Conservation (phyloP, 2,888 invertebrate species). For the Chouioia cunea region DNA sequence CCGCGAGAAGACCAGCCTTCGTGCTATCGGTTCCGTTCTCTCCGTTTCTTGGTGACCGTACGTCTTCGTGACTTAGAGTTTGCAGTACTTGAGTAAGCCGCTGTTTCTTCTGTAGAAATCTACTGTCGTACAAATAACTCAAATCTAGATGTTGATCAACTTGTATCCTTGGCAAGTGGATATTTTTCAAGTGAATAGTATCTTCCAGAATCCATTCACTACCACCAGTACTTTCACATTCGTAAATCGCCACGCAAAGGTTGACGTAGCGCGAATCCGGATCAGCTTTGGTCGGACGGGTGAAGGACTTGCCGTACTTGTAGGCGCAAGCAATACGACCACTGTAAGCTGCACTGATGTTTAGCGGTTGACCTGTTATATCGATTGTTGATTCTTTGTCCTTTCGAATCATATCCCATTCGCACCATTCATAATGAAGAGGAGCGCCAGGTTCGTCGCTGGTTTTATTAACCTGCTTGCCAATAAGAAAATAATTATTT, state of each 20-base stretch:
- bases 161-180: conserved; percentile 85
- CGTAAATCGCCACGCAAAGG: conserved; percentile 95
- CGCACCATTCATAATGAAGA: conserved; percentile 81
- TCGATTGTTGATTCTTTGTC: conserved; percentile 77
- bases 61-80: conserved; percentile 84
- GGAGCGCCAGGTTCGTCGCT: conserved; percentile 47
- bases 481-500: neutral
- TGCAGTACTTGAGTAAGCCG: conserved; percentile 85
- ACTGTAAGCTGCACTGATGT: conserved; percentile 97
- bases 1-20: conserved; percentile 79
- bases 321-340: conserved; percentile 98
- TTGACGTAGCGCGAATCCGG: conserved; percentile 88
- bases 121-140: conserved; percentile 83
- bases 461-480: conserved; percentile 21
- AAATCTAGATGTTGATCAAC: conserved; percentile 86
- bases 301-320: conserved; percentile 91
- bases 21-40: conserved; percentile 69
- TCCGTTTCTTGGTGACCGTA: conserved; percentile 73
- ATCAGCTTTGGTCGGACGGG: conserved; percentile 81
- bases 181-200: conserved; percentile 93
- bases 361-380: conserved; percentile 87
- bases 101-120: conserved; percentile 84
- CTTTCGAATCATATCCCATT: conserved; percentile 90
- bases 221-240: conserved; percentile 98
- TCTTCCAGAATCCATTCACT: conserved; percentile 96